Evolutionary conservation across 2,113 vertebrate genomes (phyloP), one percentile per base, ranked within the genome.

Genomic region (Rostratula benghalensis): DNA sequence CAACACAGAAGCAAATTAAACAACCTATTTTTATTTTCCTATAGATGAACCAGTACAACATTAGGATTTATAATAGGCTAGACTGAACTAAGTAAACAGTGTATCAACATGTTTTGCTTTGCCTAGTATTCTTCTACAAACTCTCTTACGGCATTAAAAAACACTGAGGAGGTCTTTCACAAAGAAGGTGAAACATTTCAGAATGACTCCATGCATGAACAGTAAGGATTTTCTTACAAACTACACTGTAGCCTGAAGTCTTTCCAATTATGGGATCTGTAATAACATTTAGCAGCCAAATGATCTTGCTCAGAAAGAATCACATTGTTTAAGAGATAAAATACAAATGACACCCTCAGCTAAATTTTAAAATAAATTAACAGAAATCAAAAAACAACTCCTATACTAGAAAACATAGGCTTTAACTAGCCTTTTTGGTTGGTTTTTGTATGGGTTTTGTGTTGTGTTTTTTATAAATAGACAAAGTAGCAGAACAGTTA

Each of bases 11-110:
- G 33, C 45, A 78, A 95, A 89, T 92, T 87, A 93, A 97, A 93
- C 85, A 87, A 97, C 92, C 89, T 94, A 71, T 97, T 91, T 91
- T 18, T 75, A 65, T 80, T 82, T 90, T 80, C 28, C 56, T 43
- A 24, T 4, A 69, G 21, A 64, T 80, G 22, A 96, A 89, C 18
- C 17, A 59, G 79, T 61, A 65, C 19, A 87, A 91, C 35, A 70
- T 48, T 85, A 82, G 90, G 88, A 97, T 94, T 95, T 96, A 71
- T 57, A 92, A 90, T 1, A 65, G 51, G 70, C 20, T 81, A 86
- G 86, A 53, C 17, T 74, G 70, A 84, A 83, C 41, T 78, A 93
- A 93, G 50, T 63, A 94, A 97, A 93, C 28, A 91, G 91, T 28
- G 89, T 45, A 13, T 41, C 64, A 61, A 80, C n/a, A 28, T 54